Evolutionary conservation across 2,113 vertebrate genomes (phyloP), one percentile per base, ranked within the genome.

Genomic region (Etia nguti): DNA sequence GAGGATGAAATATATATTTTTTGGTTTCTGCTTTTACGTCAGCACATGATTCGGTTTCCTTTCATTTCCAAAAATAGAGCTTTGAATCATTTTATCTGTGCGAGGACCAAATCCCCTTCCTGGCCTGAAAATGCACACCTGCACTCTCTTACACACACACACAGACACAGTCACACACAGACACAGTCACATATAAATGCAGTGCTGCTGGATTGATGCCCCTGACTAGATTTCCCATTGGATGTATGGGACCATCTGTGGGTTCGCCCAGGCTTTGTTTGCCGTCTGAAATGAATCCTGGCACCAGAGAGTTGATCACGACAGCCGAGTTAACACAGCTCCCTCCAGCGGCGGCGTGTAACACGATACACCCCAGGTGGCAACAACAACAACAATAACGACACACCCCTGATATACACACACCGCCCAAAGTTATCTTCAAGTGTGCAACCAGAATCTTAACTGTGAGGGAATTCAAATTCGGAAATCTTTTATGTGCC

Each of bases 191-290:
- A 82, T 46, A 52, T 70, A 73, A 80, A 18, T 43, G 31, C 59
- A 13, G 52, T 60, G 65, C 34, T 83, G 80, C 80, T 92, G 89
- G 86, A 86, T 22, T 20, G 82, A 77, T 88, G 88, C 86, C 84
- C 83, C 68, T 86, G 85, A 82, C 80, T 52, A 89, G 91, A 94
- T 92, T 92, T 93, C 93, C 92, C 92, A 80, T 77, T 80, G 85
- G 92, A 87, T 85, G 57, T 65, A 88, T 80, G 81, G 79, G 85
- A 85, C 87, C 93, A 94, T 92, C 92, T 93, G 92, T 89, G 88
- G 88, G 65, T 86, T 87, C 13, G 36, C 79, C 79, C 77, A 16
- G 5, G 85, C 88, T 90, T 90, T 90, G 85, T 92, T 90, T 87
- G 82, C 82, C 29, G 12, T 86, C 80, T 88, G 90, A 93, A 91